A percentile compares a stretch with the other conserved stretches of the same genome.
Conservation (phyloP, 2,888 invertebrate genomes). For the Pediacus dermestoides region DNA sequence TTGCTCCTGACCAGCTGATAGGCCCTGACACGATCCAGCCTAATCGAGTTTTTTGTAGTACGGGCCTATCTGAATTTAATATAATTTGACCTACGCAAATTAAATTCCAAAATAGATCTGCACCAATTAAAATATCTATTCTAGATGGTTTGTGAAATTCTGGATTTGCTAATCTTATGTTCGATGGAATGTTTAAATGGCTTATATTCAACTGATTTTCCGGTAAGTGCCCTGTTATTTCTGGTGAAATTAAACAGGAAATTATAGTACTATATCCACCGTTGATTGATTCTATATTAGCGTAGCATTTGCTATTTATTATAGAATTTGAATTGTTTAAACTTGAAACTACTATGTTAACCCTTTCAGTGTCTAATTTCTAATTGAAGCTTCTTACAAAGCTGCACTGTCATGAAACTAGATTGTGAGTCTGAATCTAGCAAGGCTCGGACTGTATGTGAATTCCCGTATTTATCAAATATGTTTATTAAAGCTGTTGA, state of each 20-base stretch:
- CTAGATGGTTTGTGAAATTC: constrained; percentile 13
- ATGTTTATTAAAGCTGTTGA: constrained; percentile 4
- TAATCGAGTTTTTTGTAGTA: constrained; percentile 21
- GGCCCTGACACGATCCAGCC: constrained; percentile 19
- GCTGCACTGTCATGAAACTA: constrained; percentile 4
- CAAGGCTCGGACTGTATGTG: constrained; percentile 2
- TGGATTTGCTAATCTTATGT: constrained; percentile 19
- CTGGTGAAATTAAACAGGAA: neutral
- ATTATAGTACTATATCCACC: neutral
- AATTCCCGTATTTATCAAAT: neutral
- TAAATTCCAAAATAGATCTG: constrained; percentile 18
- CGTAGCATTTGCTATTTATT: neutral
- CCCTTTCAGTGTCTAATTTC: neutral
- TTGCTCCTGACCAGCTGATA: constrained; percentile 3
- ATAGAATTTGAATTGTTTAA: neutral
- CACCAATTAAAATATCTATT: constrained; percentile 22
- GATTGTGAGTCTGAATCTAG: constrained; percentile 10
- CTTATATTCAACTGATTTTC: neutral
- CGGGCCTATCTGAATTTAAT: constrained; percentile 11
- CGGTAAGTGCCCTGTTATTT: constrained; percentile 3
- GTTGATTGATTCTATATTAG: neutral
- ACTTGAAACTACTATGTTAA: neutral
- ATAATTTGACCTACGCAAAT: constrained; percentile 17
- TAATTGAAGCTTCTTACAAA: neutral
- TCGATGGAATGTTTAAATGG: constrained; percentile 8